Evolutionary conservation across 2,113 vertebrate species (phyloP).

Genomic region (Cygnus atratus): DNA sequence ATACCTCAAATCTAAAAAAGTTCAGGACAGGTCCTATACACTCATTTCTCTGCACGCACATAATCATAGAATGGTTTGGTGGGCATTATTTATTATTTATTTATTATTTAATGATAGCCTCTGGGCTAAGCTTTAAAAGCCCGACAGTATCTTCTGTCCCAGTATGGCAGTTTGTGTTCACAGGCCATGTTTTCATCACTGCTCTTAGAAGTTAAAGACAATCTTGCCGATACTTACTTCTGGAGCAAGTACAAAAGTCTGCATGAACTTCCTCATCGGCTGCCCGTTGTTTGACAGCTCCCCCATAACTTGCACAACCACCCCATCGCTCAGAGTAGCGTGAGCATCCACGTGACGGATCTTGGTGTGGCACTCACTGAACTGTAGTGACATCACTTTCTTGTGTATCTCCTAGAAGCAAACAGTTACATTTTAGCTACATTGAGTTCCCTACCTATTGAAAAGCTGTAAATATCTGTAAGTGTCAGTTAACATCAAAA

Average conservation of each 20-base stretch:
- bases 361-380: conserved; percentile 98
- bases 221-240: conserved; percentile 78
- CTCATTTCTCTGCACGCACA: background rate
- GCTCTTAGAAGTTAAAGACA: background rate
- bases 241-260: conserved; percentile 97
- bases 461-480: fast-evolving
- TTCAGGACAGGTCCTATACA: background rate
- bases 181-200: background rate
- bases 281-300: conserved; percentile 95
- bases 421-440: background rate
- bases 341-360: conserved; percentile 97
- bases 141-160: background rate
- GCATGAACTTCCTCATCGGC: conserved; percentile 98
- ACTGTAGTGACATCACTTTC: conserved; percentile 98
- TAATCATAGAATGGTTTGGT: no score
- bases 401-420: conserved; percentile 93
- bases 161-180: background rate
- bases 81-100: background rate
- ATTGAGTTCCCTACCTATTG: no score
- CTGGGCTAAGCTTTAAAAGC: background rate
- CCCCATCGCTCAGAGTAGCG: conserved; percentile 92
- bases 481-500: background rate
- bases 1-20: background rate
- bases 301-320: conserved; percentile 97
- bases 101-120: background rate